Conservation (phyloP, 2,113 vertebrate species). For the Talpa occidentalis region DNA sequence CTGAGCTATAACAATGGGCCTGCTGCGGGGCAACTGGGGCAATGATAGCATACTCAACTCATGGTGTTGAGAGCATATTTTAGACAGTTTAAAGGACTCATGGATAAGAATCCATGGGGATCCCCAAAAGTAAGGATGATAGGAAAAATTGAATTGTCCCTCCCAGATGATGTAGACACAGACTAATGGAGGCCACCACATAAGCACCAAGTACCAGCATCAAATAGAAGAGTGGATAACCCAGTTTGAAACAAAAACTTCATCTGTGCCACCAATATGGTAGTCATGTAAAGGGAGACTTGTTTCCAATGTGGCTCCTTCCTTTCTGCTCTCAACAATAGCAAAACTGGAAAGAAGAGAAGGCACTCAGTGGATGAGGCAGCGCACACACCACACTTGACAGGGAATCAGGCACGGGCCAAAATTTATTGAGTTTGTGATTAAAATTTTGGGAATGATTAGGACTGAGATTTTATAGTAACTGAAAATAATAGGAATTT, state of each 20-base stretch:
- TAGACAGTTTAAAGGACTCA: not conserved
- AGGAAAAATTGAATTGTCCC: not conserved
- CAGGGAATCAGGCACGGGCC: not conserved
- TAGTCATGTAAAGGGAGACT: not conserved
- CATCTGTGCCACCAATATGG: not conserved
- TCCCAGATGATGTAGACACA: not conserved
- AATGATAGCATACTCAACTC: not conserved
- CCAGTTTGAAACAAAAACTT: not conserved
- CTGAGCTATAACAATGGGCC: not conserved
- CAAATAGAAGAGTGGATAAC: not conserved
- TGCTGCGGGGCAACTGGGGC: fast-evolving
- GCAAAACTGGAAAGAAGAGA: not conserved
- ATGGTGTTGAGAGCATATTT: not conserved
- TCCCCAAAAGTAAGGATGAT: not conserved
- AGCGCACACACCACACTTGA: not conserved
- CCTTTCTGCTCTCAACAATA: not conserved
- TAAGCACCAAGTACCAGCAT: not conserved
- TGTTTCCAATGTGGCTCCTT: not conserved
- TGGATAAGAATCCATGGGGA: not conserved
- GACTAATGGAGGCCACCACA: not conserved
- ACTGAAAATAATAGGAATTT: not conserved
- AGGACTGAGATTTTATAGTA: not conserved
- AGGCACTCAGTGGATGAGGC: too few species aligned
- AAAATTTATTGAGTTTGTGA: not conserved
- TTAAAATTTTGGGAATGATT: not conserved